Conservation (phyloP, 1,140 invertebrate genomes). For the Popillia japonica region DNA sequence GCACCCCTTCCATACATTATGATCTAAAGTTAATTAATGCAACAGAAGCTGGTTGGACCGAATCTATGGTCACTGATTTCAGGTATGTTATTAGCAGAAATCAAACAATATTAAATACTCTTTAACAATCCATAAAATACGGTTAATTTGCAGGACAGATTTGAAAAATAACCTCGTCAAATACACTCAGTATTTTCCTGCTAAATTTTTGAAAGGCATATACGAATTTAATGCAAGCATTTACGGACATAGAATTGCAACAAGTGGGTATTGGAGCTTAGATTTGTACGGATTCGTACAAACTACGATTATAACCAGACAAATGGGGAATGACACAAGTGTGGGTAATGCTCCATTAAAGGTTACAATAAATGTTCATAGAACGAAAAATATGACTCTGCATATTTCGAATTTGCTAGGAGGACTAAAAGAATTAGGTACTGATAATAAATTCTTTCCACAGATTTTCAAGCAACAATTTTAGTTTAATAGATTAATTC, state of each 20-base stretch:
- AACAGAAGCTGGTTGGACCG: constrained; percentile 78
- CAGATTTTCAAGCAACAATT: too few species aligned
- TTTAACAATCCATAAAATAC: too few species aligned
- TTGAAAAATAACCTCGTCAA: constrained; percentile 69
- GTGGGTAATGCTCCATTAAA: constrained; percentile 63
- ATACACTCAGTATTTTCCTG: constrained; percentile 82
- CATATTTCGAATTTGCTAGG: constrained; percentile 78
- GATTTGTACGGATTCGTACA: constrained; percentile 77
- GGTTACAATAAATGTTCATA: constrained; percentile 75
- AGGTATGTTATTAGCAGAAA: constrained; percentile 46
- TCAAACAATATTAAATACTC: too few species aligned
- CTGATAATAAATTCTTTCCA: constrained; percentile 49
- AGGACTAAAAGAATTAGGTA: constrained; percentile 72
- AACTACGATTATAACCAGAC: constrained; percentile 72
- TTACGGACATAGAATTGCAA: constrained; percentile 67
- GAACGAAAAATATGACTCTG: constrained; percentile 76
- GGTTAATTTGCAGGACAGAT: constrained; percentile 69
- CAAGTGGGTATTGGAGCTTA: constrained; percentile 76
- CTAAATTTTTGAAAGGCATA: constrained; percentile 74
- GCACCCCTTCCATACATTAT: constrained; percentile 70
- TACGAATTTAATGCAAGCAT: constrained; percentile 72
- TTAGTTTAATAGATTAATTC: constrained; percentile 1
- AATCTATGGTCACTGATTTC: constrained; percentile 71
- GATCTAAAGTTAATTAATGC: constrained; percentile 74
- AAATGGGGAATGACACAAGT: constrained; percentile 56